Evolutionary conservation across 1,140 invertebrate genomes (phyloP).

Genomic region (Zaprionus taronus): DNA sequence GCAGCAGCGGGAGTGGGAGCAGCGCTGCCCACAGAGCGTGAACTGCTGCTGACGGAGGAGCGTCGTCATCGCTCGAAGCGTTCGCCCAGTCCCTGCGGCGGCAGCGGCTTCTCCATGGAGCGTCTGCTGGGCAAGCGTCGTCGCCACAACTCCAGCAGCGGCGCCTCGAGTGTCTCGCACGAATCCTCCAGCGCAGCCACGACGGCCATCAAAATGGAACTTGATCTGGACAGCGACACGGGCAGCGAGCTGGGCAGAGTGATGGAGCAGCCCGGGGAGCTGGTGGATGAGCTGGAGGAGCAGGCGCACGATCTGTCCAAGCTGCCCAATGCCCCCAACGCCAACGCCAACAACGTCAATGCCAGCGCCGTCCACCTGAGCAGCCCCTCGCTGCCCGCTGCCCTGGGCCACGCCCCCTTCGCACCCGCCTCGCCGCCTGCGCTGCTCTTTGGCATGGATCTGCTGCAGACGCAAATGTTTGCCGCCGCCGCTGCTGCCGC

Average conservation of each 20-base stretch:
- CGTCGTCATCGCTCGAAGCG: constrained; percentile 40
- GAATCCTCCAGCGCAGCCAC: constrained; percentile 11
- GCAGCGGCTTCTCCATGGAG: constrained; percentile 74
- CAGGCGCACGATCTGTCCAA: constrained; percentile 44
- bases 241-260: constrained; percentile 25
- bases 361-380: neutral
- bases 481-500: constrained; percentile 77
- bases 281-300: neutral
- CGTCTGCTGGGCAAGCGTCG: constrained; percentile 71
- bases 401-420: neutral
- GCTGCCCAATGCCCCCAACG: constrained; percentile 4
- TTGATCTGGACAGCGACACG: constrained; percentile 49
- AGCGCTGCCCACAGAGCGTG: neutral
- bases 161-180: constrained; percentile 14
- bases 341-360: neutral
- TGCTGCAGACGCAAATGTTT: constrained; percentile 81
- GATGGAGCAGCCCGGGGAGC: neutral
- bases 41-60: constrained; percentile 11
- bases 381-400: neutral
- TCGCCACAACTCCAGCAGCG: constrained; percentile 50
- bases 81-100: constrained; percentile 56
- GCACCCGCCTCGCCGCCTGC: constrained; percentile 35
- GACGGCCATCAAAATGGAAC: constrained; percentile 66
- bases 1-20: neutral
- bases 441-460: constrained; percentile 42